phyloP scores from a whole-genome alignment of 2,113 vertebrate species.

The Jaculus jaculus region DNA sequence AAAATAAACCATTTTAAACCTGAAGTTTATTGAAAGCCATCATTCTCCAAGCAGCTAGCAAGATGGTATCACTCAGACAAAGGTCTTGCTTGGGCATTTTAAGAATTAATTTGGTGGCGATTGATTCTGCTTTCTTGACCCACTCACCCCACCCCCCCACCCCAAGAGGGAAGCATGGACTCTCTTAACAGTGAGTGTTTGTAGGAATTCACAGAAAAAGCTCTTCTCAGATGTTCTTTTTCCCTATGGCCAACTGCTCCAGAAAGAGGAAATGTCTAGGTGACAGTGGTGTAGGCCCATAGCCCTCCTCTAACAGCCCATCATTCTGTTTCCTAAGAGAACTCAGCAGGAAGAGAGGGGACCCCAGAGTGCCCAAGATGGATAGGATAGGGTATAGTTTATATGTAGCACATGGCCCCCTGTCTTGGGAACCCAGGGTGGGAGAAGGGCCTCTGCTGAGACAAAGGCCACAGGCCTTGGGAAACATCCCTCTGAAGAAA shows the following conservation, averaged over 20 bases:
- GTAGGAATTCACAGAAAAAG: constrained; percentile 26
- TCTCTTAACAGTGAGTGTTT: constrained; percentile 28
- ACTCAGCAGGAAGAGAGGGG: not conserved
- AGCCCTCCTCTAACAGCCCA: not conserved
- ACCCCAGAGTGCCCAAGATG: not conserved
- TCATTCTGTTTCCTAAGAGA: constrained; percentile 36
- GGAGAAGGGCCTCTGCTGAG: constrained; percentile 37
- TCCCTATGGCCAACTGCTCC: not conserved
- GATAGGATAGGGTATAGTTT: not conserved
- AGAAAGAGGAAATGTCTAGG: constrained; percentile 16
- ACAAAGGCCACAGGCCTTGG: constrained; percentile 29
- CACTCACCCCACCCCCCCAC: not conserved
- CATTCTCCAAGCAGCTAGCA: constrained; percentile 18
- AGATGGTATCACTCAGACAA: constrained; percentile 23
- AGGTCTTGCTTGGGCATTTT: constrained; percentile 51
- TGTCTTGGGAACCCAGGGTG: not conserved
- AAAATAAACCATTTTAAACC: constrained; percentile 38
- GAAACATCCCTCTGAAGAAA: not conserved
- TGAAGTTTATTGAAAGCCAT: constrained; percentile 55
- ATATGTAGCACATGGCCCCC: constrained; percentile 17
- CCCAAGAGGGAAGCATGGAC: not conserved
- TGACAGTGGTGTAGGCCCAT: not conserved
- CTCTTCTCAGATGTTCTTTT: not conserved
- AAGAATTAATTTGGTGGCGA: constrained; percentile 16
- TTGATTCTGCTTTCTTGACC: constrained; percentile 11